Conservation (phyloP, 2,113 vertebrate genomes). For the Nycticebus coucang region DNA sequence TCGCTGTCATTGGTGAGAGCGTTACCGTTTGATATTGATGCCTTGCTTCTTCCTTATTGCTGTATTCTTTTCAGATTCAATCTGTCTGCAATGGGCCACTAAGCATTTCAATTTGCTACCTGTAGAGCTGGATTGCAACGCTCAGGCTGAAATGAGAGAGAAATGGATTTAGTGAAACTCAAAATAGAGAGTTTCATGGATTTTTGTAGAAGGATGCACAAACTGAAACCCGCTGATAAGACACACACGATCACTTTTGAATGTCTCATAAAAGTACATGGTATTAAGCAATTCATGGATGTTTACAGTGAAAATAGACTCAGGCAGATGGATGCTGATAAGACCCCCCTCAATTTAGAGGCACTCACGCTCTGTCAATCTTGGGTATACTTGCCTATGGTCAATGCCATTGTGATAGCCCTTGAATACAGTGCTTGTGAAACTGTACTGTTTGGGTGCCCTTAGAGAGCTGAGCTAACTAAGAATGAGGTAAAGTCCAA, state of each 20-base stretch:
- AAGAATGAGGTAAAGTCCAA: not conserved
- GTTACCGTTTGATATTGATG: slow-evolving; percentile 76
- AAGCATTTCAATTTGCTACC: slow-evolving; percentile 87
- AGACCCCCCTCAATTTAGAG: not conserved
- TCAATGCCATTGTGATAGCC: not conserved
- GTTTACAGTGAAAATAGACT: slow-evolving; percentile 48
- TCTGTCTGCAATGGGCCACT: slow-evolving; percentile 80
- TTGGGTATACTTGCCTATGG: fast-evolving
- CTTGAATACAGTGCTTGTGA: not conserved
- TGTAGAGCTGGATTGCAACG: slow-evolving; percentile 74
- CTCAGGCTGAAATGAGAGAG: slow-evolving; percentile 61
- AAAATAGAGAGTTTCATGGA: slow-evolving; percentile 39
- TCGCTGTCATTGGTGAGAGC: slow-evolving; percentile 76
- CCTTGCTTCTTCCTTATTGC: slow-evolving; percentile 79
- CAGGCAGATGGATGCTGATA: not conserved
- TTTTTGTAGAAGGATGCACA: slow-evolving; percentile 67
- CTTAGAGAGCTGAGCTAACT: not conserved
- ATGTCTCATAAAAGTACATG: not conserved
- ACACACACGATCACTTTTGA: not conserved
- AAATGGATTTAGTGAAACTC: slow-evolving; percentile 73
- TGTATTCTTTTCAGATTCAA: slow-evolving; percentile 83
- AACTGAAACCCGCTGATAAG: slow-evolving; percentile 56
- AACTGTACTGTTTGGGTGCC: fast-evolving
- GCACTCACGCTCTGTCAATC: not conserved
- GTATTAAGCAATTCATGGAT: slow-evolving; percentile 52